Percentiles rank a stretch among this genome's conserved stretches.
Conservation (phyloP, 2,888 invertebrate genomes). For the Papilio demoleus region DNA sequence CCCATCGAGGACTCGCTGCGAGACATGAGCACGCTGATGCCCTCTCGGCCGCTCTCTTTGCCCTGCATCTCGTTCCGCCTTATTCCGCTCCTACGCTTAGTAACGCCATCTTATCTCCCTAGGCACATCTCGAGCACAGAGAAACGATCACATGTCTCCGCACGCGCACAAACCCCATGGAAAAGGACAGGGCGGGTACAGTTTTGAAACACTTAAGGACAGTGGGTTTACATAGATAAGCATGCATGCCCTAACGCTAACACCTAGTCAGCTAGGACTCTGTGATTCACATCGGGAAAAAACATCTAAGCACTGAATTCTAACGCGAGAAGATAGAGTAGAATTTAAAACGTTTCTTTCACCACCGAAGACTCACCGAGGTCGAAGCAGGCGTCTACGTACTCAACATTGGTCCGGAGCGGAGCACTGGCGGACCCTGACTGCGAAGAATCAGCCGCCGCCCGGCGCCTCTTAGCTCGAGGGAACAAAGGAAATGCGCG, state of each 20-base stretch:
- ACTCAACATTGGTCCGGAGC: constrained; percentile 55
- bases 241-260: constrained; percentile 80
- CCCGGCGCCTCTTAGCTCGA: constrained; percentile 8
- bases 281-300: constrained; percentile 59
- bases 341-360: constrained; percentile 42
- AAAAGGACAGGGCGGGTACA: constrained; percentile 65
- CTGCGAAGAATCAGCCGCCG: constrained; percentile 31
- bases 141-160: constrained; percentile 67
- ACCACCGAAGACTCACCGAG: constrained; percentile 63
- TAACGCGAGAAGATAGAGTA: constrained; percentile 50
- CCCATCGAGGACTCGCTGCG: constrained; percentile 89
- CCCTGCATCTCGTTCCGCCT: constrained; percentile 75
- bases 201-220: constrained; percentile 67
- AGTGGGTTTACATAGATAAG: constrained; percentile 68
- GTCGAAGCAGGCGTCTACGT: constrained; percentile 56
- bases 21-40: constrained; percentile 84
- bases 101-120: constrained; percentile 76
- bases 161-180: constrained; percentile 63
- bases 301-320: constrained; percentile 67
- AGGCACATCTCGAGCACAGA: constrained; percentile 76
- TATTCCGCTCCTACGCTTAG: constrained; percentile 77
- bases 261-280: constrained; percentile 67
- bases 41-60: constrained; percentile 67
- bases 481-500: constrained; percentile 38
- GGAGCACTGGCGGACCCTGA: constrained; percentile 41